Conservation (phyloP, 2,888 invertebrate genomes). For the Yponomeuta cagnagella region DNA sequence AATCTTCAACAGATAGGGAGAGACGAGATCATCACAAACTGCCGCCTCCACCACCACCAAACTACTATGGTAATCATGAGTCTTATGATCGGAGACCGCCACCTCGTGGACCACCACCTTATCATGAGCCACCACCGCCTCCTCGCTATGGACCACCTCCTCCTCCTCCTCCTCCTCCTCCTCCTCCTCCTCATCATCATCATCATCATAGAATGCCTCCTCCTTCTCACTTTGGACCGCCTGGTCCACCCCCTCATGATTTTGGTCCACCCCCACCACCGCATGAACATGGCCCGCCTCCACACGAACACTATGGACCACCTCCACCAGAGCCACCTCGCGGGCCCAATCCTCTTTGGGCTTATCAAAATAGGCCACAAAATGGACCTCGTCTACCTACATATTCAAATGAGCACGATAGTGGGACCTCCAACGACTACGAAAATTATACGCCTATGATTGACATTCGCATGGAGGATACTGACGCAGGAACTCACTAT, state of each 20-base stretch:
- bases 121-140: constrained; percentile 7
- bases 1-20: constrained; percentile 2
- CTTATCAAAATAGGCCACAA: too few species aligned
- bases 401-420: neutral
- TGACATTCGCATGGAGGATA: neutral
- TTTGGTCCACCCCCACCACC: constrained; percentile 3
- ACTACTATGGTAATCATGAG: neutral
- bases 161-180: neutral
- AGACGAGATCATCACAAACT: neutral
- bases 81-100: neutral
- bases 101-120: neutral
- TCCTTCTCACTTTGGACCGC: neutral
- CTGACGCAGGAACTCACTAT: neutral
- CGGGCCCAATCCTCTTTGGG: neutral
- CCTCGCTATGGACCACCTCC: neutral
- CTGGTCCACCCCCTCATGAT: neutral
- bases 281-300: neutral
- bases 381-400: neutral
- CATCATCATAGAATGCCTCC: neutral
- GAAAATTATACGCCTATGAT: neutral
- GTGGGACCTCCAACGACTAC: neutral
- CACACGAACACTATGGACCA: neutral
- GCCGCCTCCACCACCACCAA: neutral
- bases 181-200: neutral
- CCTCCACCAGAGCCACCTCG: neutral